Percentiles rank a stretch among this genome's conserved stretches.
Evolutionary conservation across 2,113 vertebrate species (phyloP).

Genomic region (Willisornis vidua): DNA sequence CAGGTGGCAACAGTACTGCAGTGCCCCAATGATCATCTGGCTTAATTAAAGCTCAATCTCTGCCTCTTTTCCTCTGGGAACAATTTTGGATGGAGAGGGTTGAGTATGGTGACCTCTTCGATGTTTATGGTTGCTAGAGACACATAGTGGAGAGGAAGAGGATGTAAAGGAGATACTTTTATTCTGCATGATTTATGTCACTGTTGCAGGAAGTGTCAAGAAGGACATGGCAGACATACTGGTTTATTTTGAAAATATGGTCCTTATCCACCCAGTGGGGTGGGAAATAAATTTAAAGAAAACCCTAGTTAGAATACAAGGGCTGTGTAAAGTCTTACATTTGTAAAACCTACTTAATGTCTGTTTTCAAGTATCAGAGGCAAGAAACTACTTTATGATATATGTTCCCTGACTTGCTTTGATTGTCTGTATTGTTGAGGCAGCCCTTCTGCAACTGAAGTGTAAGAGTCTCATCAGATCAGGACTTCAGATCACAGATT

Average conservation of each 20-base stretch:
- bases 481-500: background rate
- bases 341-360: background rate
- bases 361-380: background rate
- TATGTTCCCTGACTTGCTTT: background rate
- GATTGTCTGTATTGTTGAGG: conserved; percentile 7
- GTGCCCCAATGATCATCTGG: background rate
- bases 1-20: background rate
- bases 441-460: background rate
- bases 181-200: background rate
- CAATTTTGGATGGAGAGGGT: background rate
- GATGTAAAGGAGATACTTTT: background rate
- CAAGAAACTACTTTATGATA: background rate
- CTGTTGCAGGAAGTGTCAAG: background rate
- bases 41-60: background rate
- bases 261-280: background rate
- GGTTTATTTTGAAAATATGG: background rate
- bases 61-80: background rate
- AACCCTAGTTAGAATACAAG: background rate
- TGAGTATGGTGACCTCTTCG: background rate
- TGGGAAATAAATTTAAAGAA: background rate
- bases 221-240: background rate
- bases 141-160: background rate
- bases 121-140: background rate
- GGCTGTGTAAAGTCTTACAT: background rate
- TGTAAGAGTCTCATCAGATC: background rate